Evolutionary conservation across 1,140 invertebrate genomes (phyloP), one percentile per base, ranked within the genome.

Genomic region (Penaeus vannamei): DNA sequence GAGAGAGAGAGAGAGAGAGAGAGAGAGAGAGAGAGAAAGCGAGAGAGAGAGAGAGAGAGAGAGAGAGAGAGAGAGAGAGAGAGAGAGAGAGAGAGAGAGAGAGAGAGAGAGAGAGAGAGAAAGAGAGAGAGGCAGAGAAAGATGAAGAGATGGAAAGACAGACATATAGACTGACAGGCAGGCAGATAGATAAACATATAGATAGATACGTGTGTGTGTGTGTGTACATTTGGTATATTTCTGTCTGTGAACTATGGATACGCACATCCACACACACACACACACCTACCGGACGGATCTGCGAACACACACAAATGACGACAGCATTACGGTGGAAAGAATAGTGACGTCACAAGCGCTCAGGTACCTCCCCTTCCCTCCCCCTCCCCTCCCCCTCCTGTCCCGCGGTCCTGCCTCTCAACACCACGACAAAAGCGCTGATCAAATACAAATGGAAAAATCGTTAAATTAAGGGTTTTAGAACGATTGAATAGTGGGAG

Each of bases 401-500:
- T 14, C 64, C 77, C 42, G 61, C 42, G 77, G 32, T 72, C 26
- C 20, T 22, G 23, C 46, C 77, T 26, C 61, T 29, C 79, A 82
- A 59, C 77, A 59, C 64, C n/a, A 23, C n/a, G 36, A 80, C 85
- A 80, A 87, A 26, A 62, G 60, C 32, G n/a, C 46, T 81, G 86
- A 8, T 66, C 76, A 86, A 86, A 86, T 62, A 86, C 85, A 86
- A 86, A 36, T 36, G 23, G 81, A 87, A 87, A 82, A 87, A 82
- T 81, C 86, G 86, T 87, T 87, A 72, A 87, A 87, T 87, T 87
- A 82, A 87, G 86, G 26, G 42, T 14, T 53, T 53, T 53, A 53
- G 53, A 53, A 53, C 14, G 10, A 53, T 53, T 53, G 76, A 36
- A 42, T 32, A 36, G 42, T 79, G 76, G 76, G 76, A 32, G 76